Evolutionary conservation across 2,113 vertebrate genomes (phyloP), one percentile per base, ranked within the genome.

Genomic region (Connochaetes taurinus): DNA sequence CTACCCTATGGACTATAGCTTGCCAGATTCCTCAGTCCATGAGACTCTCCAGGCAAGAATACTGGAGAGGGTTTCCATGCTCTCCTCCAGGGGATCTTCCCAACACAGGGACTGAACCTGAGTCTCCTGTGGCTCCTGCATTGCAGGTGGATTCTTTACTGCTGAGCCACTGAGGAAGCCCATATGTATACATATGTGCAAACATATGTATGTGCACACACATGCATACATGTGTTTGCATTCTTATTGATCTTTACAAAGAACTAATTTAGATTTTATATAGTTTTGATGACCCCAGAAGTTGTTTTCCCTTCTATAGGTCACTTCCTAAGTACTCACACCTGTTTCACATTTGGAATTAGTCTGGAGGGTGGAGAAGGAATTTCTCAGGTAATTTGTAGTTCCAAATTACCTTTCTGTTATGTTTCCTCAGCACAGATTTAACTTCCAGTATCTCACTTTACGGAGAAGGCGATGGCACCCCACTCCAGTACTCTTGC

Each of bases 381-480:
- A 50, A 45, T 87, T 43, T 78, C 50, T 67, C 40, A 78, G 76
- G 33, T 50, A 91, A 87, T 57, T 52, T 87, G 50, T 88, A 90
- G 76, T 84, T 91, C 27, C 55, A 91, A 84, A 91, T 67, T 78
- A 60, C n/a, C 47, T 47, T 94, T 64, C 36, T 84, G 9, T 36
- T 67, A 78, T 5, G 64, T 94, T 94, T 88, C 47, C 64, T n/a
- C 53, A 21, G 50, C 36, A 87, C 40, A 96, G 15, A 88, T 64
- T 94, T 88, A 88, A 90, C 81, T 83, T 87, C 40, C 50, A 17
- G 33, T 40, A 76, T 27, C 76, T 94, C 53, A 87, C 36, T 64
- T 76, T 94, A 95, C 9, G 3, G 23, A 58, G 57, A 58, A 58
- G 23, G 57, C 57, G 27, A 27, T 58, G 57, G 57, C 23, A 58